A percentile compares a stretch with the other conserved stretches of the same genome.
These are phyloP conservation scores for Epizoanthus scotinus DNA, from an alignment of 92 coral and sea anemone species.

Conservation along the genomic window DNA sequence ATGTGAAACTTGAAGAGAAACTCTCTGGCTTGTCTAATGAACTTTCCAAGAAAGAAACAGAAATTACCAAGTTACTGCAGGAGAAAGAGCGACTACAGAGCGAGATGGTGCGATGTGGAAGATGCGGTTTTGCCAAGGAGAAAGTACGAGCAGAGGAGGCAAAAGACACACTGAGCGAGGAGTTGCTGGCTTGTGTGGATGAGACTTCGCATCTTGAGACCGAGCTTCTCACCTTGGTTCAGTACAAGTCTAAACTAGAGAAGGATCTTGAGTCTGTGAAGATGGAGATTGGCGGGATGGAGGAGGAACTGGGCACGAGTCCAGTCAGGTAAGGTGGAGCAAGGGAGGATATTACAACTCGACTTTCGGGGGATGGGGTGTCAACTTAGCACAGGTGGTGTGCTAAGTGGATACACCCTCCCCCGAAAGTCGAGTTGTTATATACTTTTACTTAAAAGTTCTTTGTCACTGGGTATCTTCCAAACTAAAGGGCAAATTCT, in stretches of 20 bases:
- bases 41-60: conserved; percentile 72
- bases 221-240: conserved; percentile 78
- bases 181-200: conserved; percentile 74
- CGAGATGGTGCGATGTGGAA: conserved; percentile 71
- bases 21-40: conserved; percentile 74
- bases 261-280: conserved; percentile 74
- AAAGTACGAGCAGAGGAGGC: conserved; percentile 70
- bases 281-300: conserved; percentile 71
- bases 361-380: too few relatives aligned
- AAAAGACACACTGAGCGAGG: conserved; percentile 63
- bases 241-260: conserved; percentile 81
- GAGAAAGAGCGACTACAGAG: conserved; percentile 68
- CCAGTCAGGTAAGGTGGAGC: conserved; percentile 10
- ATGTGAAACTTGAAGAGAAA: conserved; percentile 68
- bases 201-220: conserved; percentile 83
- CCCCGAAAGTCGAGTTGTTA: too few relatives aligned
- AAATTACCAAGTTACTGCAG: conserved; percentile 59
- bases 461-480: too few relatives aligned
- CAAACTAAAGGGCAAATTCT: too few relatives aligned
- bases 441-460: too few relatives aligned
- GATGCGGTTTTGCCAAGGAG: conserved; percentile 59
- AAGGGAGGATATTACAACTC: too few relatives aligned
- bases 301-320: conserved; percentile 65
- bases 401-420: too few relatives aligned
- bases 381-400: too few relatives aligned